phyloP scores from a whole-genome alignment of 2,113 vertebrate species.

The Gorsachius goisagi region DNA sequence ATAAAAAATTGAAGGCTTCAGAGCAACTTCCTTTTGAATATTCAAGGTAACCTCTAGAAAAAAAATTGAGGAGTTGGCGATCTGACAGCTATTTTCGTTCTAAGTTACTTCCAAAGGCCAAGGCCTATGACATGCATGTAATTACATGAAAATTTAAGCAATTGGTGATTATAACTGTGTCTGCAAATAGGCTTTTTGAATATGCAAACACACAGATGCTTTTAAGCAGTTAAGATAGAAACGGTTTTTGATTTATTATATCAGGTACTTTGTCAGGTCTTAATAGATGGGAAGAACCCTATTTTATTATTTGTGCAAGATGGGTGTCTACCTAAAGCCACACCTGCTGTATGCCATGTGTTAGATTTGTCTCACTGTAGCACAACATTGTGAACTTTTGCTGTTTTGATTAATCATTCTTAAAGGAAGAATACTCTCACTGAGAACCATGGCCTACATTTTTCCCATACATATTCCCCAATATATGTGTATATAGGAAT shows the following conservation, averaged over 20 bases:
- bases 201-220: neutral
- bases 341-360: neutral
- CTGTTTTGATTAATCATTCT: neutral
- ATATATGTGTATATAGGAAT: neutral
- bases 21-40: neutral
- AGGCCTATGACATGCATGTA: neutral
- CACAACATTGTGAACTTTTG: neutral
- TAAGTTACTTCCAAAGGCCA: neutral
- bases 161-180: neutral
- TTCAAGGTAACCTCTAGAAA: neutral
- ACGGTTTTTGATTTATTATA: neutral
- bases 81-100: neutral
- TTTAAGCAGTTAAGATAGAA: neutral
- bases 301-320: neutral
- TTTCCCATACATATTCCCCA: neutral
- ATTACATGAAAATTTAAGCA: neutral
- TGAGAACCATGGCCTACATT: neutral
- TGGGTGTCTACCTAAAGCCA: neutral
- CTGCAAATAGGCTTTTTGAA: neutral
- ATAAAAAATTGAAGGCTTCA: neutral
- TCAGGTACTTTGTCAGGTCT: neutral
- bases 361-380: neutral
- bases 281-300: neutral
- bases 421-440: neutral
- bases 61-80: neutral